Evolutionary conservation across 2,797 vertebrate species (phyloP), one percentile per base, ranked within the genome.

Genomic region (Pangasius djambal): DNA sequence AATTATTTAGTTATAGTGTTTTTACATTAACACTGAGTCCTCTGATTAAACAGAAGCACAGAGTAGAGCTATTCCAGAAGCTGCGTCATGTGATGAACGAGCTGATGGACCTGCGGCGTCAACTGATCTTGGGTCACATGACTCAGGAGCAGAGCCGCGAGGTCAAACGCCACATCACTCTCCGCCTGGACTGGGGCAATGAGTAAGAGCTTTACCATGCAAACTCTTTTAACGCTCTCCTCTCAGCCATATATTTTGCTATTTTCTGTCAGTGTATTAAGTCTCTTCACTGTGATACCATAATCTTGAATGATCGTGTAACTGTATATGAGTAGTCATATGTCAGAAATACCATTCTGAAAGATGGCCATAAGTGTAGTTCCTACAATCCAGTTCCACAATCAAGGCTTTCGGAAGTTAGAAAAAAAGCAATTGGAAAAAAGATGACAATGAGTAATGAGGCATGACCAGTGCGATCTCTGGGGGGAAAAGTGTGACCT

Each of bases 1-100:
- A 81, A 6, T 22, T 37, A 55, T 83, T 44, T 22, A 8, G 15
- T 44, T 67, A 1, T 22, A 25, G 8, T 77, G 57, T 72, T 22
- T 82, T 31, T 59, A 59, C 31, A 55, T 59, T 67, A 83, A 89
- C 85, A 67, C 10, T 6, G n/a, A n/a, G 1, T 79, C 50, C 7
- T 83, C 9, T 75, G 28, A 48, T 74, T 86, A 63, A 86, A 86
- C 95, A 99, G 98, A 98, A 97, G 92, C 98, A 98, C 88, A 98
- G 98, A 92, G 98, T 98, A 0, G 98, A 99, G 93, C 96, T 99
- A 88, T 99, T 99, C 94, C 98, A 98, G 92, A 97, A 98, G 57
- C 96, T 99, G n/a, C 97, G 98, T 90, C 98, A 99, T 88, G 98
- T 99, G 90, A 99, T 99, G 98, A 97, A 97, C 89, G 98, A 99